Evolutionary conservation across 2,888 invertebrate genomes (phyloP).

Genomic region (Melinopterus prodromus): DNA sequence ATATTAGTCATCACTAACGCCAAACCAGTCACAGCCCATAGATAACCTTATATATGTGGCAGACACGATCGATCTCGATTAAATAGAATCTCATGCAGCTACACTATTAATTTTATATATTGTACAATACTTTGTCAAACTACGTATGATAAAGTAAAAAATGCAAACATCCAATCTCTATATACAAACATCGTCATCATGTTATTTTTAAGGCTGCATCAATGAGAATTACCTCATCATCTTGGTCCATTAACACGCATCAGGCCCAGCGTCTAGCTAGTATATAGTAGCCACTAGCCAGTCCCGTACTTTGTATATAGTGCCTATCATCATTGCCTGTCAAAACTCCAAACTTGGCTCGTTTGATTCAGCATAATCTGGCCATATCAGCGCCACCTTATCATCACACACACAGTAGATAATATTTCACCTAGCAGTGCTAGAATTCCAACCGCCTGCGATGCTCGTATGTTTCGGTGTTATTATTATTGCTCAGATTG

Average conservation of each 20-base stretch:
- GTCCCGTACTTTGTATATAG: background rate
- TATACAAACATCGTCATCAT: background rate
- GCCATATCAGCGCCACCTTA: constrained; percentile 18
- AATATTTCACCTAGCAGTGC: constrained; percentile 23
- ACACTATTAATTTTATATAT: too few relatives aligned
- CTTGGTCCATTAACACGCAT: background rate
- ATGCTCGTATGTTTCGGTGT: background rate
- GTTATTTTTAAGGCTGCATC: background rate
- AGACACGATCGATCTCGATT: too few relatives aligned
- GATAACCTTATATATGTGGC: too few relatives aligned
- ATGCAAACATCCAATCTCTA: too few relatives aligned
- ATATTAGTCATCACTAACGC: too few relatives aligned
- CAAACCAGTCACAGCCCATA: too few relatives aligned
- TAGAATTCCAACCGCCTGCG: constrained; percentile 8
- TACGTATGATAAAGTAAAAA: too few relatives aligned
- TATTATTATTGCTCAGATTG: background rate
- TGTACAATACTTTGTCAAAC: too few relatives aligned
- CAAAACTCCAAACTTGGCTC: background rate
- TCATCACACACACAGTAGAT: constrained; percentile 10
- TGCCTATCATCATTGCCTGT: constrained; percentile 5
- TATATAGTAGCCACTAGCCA: background rate
- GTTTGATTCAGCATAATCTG: constrained; percentile 16
- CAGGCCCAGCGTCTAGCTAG: background rate
- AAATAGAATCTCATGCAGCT: too few relatives aligned
- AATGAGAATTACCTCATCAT: background rate